These are phyloP conservation scores for Limnephilus rhombicus DNA, from an alignment of 2,888 invertebrate species.

Conservation along the genomic window DNA sequence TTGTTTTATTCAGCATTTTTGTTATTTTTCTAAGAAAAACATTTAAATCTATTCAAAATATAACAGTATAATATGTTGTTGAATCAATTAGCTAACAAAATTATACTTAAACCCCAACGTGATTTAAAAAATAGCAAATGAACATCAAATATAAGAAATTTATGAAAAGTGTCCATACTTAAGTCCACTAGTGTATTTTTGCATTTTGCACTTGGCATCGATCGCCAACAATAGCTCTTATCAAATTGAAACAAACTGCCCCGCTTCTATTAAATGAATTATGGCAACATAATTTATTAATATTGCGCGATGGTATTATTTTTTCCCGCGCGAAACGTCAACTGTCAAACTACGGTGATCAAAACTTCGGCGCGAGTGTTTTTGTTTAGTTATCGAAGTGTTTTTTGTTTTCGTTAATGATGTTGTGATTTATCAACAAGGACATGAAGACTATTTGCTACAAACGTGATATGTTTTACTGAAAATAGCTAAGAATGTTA, in stretches of 20 bases:
- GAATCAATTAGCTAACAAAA: no score
- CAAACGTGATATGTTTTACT: background rate
- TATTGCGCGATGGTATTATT: background rate
- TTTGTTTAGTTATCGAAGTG: background rate
- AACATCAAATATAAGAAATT: no score
- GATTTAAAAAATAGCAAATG: no score
- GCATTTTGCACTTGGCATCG: no score
- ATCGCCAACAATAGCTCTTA: background rate
- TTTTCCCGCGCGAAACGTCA: background rate
- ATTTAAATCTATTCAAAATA: no score
- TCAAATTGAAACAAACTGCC: background rate
- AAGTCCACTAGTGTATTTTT: no score
- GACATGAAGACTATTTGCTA: background rate
- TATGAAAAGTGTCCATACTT: no score
- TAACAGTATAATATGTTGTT: no score
- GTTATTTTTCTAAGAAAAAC: no score
- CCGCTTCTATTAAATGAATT: background rate
- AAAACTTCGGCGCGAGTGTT: background rate
- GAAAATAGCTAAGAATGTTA: background rate
- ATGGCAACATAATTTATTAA: background rate
- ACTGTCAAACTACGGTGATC: background rate
- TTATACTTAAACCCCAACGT: no score
- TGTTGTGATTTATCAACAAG: constrained; percentile 5
- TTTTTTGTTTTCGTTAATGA: background rate
- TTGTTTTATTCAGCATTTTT: no score